phyloP scores from a whole-genome alignment of 2,797 vertebrate genomes.

The Oryzias sinensis region DNA sequence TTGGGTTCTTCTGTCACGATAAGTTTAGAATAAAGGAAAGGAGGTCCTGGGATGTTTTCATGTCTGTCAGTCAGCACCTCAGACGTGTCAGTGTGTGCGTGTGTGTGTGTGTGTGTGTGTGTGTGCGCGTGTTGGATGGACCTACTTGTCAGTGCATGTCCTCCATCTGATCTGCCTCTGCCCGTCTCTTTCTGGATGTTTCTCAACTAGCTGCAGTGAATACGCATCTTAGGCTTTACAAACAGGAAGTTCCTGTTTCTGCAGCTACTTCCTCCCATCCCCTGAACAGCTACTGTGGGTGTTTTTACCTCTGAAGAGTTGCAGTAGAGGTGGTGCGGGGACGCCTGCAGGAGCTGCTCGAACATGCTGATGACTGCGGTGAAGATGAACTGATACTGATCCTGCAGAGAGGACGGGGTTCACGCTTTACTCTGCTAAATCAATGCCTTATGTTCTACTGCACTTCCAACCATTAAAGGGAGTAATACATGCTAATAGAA shows the following conservation, averaged over 20 bases:
- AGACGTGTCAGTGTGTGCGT: neutral
- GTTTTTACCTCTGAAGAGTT: conserved; percentile 11
- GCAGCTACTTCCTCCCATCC: conserved; percentile 31
- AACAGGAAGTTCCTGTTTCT: conserved; percentile 54
- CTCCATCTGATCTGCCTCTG: neutral
- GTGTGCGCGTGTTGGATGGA: neutral
- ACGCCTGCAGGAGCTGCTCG: neutral
- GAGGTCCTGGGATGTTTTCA: too few relatives aligned
- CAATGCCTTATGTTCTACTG: too few relatives aligned
- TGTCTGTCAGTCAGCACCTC: neutral
- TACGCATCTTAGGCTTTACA: conserved; percentile 22
- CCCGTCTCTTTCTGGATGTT: neutral
- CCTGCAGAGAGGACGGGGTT: conserved; percentile 14
- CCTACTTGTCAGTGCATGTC: conserved; percentile 22
- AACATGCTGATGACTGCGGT: conserved; percentile 16
- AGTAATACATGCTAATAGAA: too few relatives aligned
- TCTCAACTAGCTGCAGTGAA: neutral
- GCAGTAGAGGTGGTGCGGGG: neutral
- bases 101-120: neutral
- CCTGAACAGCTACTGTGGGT: neutral
- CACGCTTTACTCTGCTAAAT: neutral
- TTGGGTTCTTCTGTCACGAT: too few relatives aligned
- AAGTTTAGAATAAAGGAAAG: too few relatives aligned
- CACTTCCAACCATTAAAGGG: too few relatives aligned
- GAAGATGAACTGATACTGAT: conserved; percentile 57